These are phyloP conservation scores for Florisuga fusca DNA, from an alignment of 2,797 vertebrate species.

Conservation along the genomic window DNA sequence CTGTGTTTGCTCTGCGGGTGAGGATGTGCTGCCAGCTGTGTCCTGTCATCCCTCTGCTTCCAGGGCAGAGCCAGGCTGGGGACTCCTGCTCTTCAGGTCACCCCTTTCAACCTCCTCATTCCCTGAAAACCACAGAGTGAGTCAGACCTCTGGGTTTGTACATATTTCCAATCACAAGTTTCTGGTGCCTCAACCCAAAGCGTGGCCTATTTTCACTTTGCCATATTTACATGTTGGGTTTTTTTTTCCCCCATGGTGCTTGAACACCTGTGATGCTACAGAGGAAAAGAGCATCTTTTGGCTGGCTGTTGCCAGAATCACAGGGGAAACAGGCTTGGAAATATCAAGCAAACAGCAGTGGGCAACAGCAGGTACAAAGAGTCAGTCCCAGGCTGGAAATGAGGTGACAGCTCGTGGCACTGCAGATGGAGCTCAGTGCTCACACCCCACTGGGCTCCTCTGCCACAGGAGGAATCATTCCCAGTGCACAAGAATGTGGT, in stretches of 20 bases:
- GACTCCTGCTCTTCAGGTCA: neutral
- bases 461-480: neutral
- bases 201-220: neutral
- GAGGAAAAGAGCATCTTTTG: neutral
- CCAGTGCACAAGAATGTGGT: neutral
- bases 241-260: accelerated
- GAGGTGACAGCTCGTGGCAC: neutral
- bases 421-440: accelerated
- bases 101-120: neutral
- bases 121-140: neutral
- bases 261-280: neutral
- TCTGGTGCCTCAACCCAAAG: neutral
- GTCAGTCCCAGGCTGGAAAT: neutral
- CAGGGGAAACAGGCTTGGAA: neutral
- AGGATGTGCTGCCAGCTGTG: neutral
- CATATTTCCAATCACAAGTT: neutral
- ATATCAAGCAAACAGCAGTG: neutral
- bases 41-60: neutral
- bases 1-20: neutral
- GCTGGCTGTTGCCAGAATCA: neutral
- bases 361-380: neutral
- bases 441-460: neutral
- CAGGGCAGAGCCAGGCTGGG: neutral
- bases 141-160: neutral
- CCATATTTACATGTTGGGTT: accelerated